Base-by-base conservation (phyloP, 2,888 invertebrate genomes). In the Nymphalis c-album region DNA sequence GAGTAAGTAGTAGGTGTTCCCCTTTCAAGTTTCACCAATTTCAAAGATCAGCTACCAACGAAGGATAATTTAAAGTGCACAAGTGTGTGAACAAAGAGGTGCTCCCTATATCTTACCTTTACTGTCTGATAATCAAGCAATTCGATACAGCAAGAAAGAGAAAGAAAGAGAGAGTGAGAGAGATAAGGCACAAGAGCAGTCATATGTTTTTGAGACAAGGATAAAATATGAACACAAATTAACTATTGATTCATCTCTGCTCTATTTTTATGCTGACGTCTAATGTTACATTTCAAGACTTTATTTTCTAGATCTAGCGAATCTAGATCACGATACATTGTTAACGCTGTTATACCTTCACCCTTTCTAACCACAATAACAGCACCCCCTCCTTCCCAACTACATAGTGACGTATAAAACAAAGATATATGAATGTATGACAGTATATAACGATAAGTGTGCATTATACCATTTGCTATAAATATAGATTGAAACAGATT, bases 321-420 rank as follows among this genome's bases (percentile, higher is more conserved):
- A 57, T 57, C 57, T 57, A 57, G 57, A 57, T 57, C 57, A 57
- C 35, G 18, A 16, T n/a, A 57, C 18, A 57, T 18, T 40, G 57
- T 57, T 40, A n/a, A 35, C 35, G 10, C n/a, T 57, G 13, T 40
- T 57, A 22, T 26, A 57, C 40, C 40, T 57, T 40, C 10, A 57
- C 35, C 57, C 57, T 18, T 57, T 57, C 26, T 40, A 40, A 18
- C 35, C 57, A 57, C 57, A 35, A 57, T 40, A 57, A 57, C 40
- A 57, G 40, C 5, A 35, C n/a, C 35, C 55, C 55, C 35, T 57
- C n/a, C 13, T 18, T 57, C 18, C 13, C 13, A 51, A 20, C 50
- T 18, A 18, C 10, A 40, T n/a, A 4, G 57, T 35, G 57, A 35
- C 40, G 18, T 40, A 18, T 40, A 18, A 57, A 57, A 55, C 26